Evolutionary conservation across 2,888 invertebrate genomes (phyloP), one percentile per base, ranked within the genome.

Genomic region (Glaucopsyche alexis): DNA sequence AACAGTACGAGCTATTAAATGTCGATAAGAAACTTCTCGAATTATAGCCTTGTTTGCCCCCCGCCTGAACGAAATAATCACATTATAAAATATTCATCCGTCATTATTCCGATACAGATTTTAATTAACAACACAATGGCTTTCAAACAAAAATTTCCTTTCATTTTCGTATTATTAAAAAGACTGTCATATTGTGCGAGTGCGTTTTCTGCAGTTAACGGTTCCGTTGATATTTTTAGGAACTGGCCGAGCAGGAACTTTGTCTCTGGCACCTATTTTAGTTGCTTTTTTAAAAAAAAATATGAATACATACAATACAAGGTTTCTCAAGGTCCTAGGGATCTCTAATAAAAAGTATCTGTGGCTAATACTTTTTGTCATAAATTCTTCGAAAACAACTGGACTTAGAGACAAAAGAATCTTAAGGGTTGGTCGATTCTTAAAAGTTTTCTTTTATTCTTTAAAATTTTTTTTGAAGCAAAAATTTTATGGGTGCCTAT

Each of bases 1-100:
- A 75, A 75, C 76, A 73, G 72, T 74, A 65, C 73, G 72, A 72
- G 71, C 76, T 76, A 76, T 76, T 76, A 76, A 71, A 74, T 71
- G 73, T 72, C 71, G 73, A 66, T 73, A 74, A 60, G 73, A 74
- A 76, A 74, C 45, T 73, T 71, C 74, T 76, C 74, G 73, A 76
- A 74, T 76, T 76, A 76, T 73, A 74, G 65, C 71, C 73, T 70
- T 52, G 69, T 66, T 74, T 60, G 42, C 69, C 40, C 40, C 70
- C 60, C 60, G 72, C 65, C 67, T 52, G 69, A 55, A 71, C 45
- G 60, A n/a, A 71, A 55, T 73, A 66, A 71, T 65, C 45, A 42
- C 42, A 65, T 65, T 42, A 60, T 72, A 60, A 42, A 50, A 65
- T 49, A 50, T 50, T 50, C 16, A 52, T 71, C 16, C 42, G 8